A percentile compares a stretch with the other conserved stretches of the same genome.
Evolutionary conservation across 2,797 vertebrate species (phyloP).

Genomic region (Triplophysa yarkandensis): DNA sequence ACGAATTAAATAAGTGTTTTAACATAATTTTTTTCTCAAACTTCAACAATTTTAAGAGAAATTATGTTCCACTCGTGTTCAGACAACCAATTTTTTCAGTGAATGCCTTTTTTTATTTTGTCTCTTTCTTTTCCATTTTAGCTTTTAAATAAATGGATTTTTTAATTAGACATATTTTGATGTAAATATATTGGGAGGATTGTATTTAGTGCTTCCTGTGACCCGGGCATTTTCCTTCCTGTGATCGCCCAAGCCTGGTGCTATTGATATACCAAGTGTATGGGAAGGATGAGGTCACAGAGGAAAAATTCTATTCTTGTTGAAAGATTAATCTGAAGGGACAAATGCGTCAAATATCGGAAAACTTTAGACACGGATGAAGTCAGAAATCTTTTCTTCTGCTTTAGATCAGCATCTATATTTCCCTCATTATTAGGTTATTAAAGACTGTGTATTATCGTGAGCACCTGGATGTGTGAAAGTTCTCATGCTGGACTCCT

Average conservation of each 20-base stretch:
- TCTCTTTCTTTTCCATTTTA: background rate
- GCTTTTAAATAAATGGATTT: background rate
- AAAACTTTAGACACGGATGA: background rate
- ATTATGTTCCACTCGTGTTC: too few species aligned
- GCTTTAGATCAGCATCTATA: background rate
- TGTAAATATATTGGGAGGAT: background rate
- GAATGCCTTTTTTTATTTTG: too few species aligned
- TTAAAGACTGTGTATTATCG: slow-evolving; percentile 17
- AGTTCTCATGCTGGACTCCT: slow-evolving; percentile 14
- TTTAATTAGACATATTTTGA: background rate
- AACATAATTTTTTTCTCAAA: too few species aligned
- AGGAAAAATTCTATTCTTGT: slow-evolving; percentile 11
- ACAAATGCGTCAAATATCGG: background rate
- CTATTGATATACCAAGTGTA: background rate
- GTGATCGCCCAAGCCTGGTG: slow-evolving; percentile 3
- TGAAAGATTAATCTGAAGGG: slow-evolving; percentile 9
- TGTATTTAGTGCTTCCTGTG: background rate
- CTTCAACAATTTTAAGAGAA: too few species aligned
- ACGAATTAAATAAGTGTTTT: too few species aligned
- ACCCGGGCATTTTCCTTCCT: background rate
- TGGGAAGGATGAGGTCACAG: slow-evolving; percentile 10
- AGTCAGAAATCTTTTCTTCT: slow-evolving; percentile 11
- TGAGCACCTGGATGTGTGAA: slow-evolving; percentile 14
- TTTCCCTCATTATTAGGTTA: slow-evolving; percentile 19
- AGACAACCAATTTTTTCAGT: too few species aligned